phyloP scores from a whole-genome alignment of 64 coral and sea anemone genomes.

The Porites lutea region DNA sequence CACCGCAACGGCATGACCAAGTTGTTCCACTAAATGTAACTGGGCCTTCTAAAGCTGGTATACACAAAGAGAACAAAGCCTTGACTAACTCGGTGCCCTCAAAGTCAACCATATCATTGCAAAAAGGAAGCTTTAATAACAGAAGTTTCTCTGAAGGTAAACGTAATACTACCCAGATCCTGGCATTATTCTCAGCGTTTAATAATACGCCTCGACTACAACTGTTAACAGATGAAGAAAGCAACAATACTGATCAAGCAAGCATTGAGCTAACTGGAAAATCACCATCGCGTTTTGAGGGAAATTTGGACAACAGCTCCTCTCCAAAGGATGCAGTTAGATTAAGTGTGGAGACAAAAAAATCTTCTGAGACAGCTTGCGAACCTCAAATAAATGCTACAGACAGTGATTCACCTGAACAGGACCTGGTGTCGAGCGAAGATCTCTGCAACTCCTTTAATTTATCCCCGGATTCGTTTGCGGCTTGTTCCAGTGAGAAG shows the following conservation, averaged over 20 bases:
- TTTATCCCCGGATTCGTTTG: conserved; percentile 6
- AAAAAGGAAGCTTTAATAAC: neutral
- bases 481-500: neutral
- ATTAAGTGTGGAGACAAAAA: neutral
- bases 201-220: neutral
- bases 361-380: neutral
- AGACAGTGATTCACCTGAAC: neutral
- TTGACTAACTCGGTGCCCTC: neutral
- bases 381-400: neutral
- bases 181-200: conserved; percentile 5
- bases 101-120: neutral
- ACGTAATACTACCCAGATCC: conserved; percentile 7
- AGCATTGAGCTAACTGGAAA: neutral
- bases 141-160: neutral
- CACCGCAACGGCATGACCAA: neutral
- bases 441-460: neutral
- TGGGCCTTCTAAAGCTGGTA: neutral
- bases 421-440: neutral
- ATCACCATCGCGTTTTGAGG: no score
- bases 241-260: neutral
- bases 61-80: neutral
- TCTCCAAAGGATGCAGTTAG: neutral
- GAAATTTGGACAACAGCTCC: neutral
- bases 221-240: neutral
- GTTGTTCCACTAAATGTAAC: neutral